Evolutionary conservation across 2,888 invertebrate genomes (phyloP).

Genomic region (Eupelmus urozonus): DNA sequence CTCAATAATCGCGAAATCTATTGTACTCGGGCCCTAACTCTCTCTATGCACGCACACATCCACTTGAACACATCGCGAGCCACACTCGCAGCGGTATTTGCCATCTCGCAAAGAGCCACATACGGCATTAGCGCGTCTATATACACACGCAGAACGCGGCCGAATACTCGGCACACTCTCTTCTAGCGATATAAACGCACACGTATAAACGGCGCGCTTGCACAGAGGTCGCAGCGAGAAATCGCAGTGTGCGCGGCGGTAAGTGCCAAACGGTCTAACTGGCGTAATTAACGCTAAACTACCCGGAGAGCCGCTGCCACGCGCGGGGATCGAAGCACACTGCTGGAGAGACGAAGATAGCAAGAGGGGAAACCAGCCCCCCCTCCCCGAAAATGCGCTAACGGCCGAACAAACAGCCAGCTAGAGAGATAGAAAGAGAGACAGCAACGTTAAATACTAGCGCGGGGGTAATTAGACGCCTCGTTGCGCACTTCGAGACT

Average conservation of each 20-base stretch:
- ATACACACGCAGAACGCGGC: not conserved
- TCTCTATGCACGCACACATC: too few species aligned
- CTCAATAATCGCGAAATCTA: too few species aligned
- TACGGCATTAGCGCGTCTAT: not conserved
- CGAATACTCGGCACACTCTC: not conserved
- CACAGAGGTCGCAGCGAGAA: not conserved
- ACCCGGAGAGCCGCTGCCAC: constrained; percentile 39
- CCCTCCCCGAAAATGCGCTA: constrained; percentile 69
- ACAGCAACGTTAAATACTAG: constrained; percentile 17
- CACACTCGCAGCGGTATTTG: too few species aligned
- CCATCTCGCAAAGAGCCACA: not conserved
- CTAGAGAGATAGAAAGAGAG: constrained; percentile 6
- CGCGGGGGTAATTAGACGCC: constrained; percentile 48
- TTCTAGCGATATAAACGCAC: not conserved
- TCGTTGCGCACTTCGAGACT: constrained; percentile 47
- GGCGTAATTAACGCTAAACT: constrained; percentile 63
- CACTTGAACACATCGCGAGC: too few species aligned
- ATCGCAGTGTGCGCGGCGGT: constrained; percentile 43
- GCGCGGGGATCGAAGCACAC: constrained; percentile 51
- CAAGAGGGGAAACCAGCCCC: constrained; percentile 17
- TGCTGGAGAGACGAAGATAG: constrained; percentile 9
- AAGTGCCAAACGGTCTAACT: constrained; percentile 63
- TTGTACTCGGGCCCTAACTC: too few species aligned
- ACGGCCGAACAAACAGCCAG: constrained; percentile 66
- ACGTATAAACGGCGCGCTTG: not conserved